A percentile compares a stretch with the other conserved stretches of the same genome.
phyloP scores from a whole-genome alignment of 2,113 vertebrate species.

The human region DNA sequence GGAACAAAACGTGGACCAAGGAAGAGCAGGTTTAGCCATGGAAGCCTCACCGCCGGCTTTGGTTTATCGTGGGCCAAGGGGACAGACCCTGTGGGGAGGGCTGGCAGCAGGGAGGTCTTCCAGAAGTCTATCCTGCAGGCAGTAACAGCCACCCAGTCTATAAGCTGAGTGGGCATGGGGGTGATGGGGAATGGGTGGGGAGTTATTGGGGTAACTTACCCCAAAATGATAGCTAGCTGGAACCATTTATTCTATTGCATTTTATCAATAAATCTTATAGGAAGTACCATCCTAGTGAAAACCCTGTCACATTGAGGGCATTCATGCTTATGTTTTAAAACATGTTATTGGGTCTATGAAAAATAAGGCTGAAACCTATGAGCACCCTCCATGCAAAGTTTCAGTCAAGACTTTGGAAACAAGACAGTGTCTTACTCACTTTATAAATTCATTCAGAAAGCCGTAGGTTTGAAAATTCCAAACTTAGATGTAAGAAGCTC shows the following conservation, averaged over 20 bases:
- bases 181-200: not conserved
- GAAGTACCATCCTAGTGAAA: not conserved
- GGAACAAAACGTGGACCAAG: fast-evolving
- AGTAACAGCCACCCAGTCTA: not conserved
- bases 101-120: not conserved
- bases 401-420: not conserved
- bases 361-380: not conserved
- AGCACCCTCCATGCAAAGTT: no score
- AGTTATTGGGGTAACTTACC: not conserved
- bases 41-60: fast-evolving
- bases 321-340: not conserved
- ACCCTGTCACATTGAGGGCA: not conserved
- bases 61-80: fast-evolving
- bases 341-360: not conserved
- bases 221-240: no score
- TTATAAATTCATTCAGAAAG: not conserved
- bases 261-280: not conserved
- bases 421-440: not conserved
- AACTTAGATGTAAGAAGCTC: not conserved
- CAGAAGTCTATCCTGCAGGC: fast-evolving
- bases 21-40: not conserved
- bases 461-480: not conserved
- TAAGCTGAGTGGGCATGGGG: not conserved
- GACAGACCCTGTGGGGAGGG: not conserved
- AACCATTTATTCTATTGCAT: not conserved